Conservation (phyloP, 2,797 vertebrate species). For the Helostoma temminkii region DNA sequence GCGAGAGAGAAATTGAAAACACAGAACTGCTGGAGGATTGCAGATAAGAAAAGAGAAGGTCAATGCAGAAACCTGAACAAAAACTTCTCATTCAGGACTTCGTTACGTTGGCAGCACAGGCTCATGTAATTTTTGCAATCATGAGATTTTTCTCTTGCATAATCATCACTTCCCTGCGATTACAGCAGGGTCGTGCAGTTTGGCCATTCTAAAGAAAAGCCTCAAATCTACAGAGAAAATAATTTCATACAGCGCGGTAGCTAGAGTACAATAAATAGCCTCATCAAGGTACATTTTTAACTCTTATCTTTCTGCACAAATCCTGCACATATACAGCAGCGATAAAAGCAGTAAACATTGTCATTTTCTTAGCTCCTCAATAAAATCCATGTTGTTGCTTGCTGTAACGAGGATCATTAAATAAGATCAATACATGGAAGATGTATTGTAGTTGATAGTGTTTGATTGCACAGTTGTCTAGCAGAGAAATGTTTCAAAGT, state of each 20-base stretch:
- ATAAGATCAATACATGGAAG: conserved; percentile 1
- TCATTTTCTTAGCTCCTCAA: neutral
- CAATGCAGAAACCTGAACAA: conserved; percentile 26
- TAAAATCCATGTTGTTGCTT: neutral
- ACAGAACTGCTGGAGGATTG: conserved; percentile 32
- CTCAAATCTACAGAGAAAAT: neutral
- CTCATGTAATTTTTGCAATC: conserved; percentile 10
- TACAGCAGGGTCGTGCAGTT: conserved; percentile 5
- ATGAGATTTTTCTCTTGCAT: conserved; percentile 32
- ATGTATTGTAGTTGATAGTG: conserved; percentile 14
- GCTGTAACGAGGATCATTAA: neutral
- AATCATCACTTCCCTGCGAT: conserved; percentile 26
- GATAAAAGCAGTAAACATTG: neutral
- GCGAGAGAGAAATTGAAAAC: conserved; percentile 27
- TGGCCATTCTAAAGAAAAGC: conserved; percentile 13
- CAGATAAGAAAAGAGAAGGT: conserved; percentile 40
- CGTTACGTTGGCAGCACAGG: neutral
- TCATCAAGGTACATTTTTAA: neutral
- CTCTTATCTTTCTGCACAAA: neutral
- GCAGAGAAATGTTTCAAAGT: conserved; percentile 28
- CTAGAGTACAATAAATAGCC: conserved; percentile 3
- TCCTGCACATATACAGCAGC: neutral
- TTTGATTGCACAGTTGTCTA: neutral
- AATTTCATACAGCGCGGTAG: neutral
- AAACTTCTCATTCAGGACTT: conserved; percentile 20